These are phyloP conservation scores for Mellilla xanthometata DNA, from an alignment of 2,888 invertebrate genomes.

Conservation along the genomic window DNA sequence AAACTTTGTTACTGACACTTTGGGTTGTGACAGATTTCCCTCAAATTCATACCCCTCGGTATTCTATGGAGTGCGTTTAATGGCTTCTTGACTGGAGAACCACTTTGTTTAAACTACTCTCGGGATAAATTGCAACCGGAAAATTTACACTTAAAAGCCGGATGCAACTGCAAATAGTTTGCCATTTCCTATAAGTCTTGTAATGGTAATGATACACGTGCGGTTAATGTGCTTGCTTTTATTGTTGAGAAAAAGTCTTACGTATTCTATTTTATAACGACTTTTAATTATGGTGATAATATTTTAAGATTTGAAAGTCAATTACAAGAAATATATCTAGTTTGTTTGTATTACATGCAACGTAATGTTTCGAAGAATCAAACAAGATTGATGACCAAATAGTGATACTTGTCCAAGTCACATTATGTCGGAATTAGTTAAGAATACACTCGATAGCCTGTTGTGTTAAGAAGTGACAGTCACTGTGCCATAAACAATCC, in stretches of 20 bases:
- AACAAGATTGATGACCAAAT: conserved; percentile 14
- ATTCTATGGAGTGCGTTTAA: conserved; percentile 35
- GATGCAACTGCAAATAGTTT: conserved; percentile 70
- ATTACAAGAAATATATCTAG: too few species aligned
- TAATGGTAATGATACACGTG: conserved; percentile 60
- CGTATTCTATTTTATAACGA: too few species aligned
- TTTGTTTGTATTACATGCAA: too few species aligned
- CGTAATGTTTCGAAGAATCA: background rate
- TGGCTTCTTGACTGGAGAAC: conserved; percentile 29
- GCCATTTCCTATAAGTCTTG: conserved; percentile 74
- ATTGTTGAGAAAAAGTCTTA: too few species aligned
- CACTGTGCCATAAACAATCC: conserved; percentile 47
- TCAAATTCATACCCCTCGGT: conserved; percentile 30
- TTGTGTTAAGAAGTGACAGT: conserved; percentile 44
- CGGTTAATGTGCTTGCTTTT: conserved; percentile 40
- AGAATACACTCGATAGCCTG: conserved; percentile 12
- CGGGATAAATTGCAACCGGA: conserved; percentile 76
- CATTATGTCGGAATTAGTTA: conserved; percentile 7
- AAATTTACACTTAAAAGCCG: conserved; percentile 81
- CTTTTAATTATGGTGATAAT: too few species aligned
- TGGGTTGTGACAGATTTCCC: background rate
- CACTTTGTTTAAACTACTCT: conserved; percentile 44
- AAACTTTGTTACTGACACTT: too few species aligned
- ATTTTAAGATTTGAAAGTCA: too few species aligned
- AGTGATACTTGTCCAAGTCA: conserved; percentile 19